Percentiles rank a stretch among this genome's conserved stretches.
Evolutionary conservation across 2,888 invertebrate species (phyloP).

Genomic region (Caprella mutica): DNA sequence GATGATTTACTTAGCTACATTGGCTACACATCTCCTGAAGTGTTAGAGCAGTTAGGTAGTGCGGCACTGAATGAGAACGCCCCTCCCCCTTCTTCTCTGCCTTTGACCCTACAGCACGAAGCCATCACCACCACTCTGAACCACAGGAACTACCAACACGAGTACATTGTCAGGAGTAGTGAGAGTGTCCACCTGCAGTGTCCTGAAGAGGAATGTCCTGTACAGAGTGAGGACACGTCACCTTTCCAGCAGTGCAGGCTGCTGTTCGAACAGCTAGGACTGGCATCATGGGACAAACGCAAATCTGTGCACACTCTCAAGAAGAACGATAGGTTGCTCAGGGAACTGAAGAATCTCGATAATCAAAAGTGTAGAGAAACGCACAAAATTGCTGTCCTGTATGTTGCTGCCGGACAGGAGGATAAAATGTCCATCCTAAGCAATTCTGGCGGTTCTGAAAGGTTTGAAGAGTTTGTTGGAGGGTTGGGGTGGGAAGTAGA

Average conservation of each 20-base stretch:
- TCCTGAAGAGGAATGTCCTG: conserved; percentile 46
- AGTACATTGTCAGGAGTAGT: conserved; percentile 48
- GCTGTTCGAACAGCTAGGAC: conserved; percentile 80
- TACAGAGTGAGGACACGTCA: conserved; percentile 46
- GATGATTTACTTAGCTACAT: conserved; percentile 83
- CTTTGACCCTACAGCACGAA: conserved; percentile 66
- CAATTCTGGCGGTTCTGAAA: conserved; percentile 81
- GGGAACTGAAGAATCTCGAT: conserved; percentile 87
- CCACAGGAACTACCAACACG: conserved; percentile 71
- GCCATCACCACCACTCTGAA: conserved; percentile 71
- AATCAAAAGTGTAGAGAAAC: conserved; percentile 82
- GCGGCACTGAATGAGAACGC: conserved; percentile 27
- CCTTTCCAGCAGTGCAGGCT: conserved; percentile 76
- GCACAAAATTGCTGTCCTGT: conserved; percentile 94
- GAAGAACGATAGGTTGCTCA: conserved; percentile 73
- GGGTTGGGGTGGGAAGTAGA: conserved; percentile 54
- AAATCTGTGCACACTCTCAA: conserved; percentile 70
- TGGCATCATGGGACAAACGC: conserved; percentile 79
- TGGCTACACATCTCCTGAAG: conserved; percentile 83
- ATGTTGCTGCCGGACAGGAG: conserved; percentile 94
- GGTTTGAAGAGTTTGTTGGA: conserved; percentile 57
- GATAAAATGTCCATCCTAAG: conserved; percentile 85
- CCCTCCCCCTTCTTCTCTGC: conserved; percentile 43
- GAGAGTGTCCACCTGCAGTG: conserved; percentile 42
- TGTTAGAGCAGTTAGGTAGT: conserved; percentile 51